A percentile compares a stretch with the other conserved stretches of the same genome.
Evolutionary conservation across 2,113 vertebrate genomes (phyloP).

Genomic region (Bubo scandiacus): DNA sequence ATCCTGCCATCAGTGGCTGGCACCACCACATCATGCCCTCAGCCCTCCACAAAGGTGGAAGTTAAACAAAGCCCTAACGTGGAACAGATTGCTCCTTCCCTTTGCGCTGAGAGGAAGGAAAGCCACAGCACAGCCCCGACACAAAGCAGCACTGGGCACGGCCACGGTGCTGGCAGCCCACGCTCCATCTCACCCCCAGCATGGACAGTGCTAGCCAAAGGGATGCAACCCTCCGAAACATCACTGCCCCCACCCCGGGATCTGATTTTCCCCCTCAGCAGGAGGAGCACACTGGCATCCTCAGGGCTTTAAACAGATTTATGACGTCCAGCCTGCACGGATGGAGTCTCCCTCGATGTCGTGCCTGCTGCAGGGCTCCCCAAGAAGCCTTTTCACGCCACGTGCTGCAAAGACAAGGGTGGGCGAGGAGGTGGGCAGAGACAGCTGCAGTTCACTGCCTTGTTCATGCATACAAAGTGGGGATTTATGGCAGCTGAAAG

Average conservation of each 20-base stretch:
- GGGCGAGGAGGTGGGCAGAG: not conserved
- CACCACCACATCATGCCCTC: not conserved
- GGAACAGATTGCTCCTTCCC: not conserved
- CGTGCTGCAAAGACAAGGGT: not conserved
- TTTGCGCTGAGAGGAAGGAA: not conserved
- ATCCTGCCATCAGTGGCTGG: not conserved
- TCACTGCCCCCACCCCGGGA: too few relatives aligned
- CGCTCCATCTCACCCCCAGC: too few relatives aligned
- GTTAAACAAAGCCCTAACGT: not conserved
- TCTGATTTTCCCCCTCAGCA: not conserved
- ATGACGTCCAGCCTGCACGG: too few relatives aligned
- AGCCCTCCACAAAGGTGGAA: not conserved
- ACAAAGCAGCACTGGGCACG: not conserved
- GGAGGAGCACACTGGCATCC: not conserved
- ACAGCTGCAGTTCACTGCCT: not conserved
- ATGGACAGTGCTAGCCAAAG: fast-evolving
- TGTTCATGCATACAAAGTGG: not conserved
- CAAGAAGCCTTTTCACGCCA: not conserved
- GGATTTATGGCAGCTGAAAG: not conserved
- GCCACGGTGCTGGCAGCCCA: not conserved
- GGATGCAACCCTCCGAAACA: not conserved
- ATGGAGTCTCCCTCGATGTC: too few relatives aligned
- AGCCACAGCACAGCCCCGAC: fast-evolving
- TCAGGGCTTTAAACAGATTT: not conserved
- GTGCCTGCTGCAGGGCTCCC: not conserved